phyloP scores from a whole-genome alignment of 2,888 invertebrate genomes.

The Pollenia amentaria region DNA sequence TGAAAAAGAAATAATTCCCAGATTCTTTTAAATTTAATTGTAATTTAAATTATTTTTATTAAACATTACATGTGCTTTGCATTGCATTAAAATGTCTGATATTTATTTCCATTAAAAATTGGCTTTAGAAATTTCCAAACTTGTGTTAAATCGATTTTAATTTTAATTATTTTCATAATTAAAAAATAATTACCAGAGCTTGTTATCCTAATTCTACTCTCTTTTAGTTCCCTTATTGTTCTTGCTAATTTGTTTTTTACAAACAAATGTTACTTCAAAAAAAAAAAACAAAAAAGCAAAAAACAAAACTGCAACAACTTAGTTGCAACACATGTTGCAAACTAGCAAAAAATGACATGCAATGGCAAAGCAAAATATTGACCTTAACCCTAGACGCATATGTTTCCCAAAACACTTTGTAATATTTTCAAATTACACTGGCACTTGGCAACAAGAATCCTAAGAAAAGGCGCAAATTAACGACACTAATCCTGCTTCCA shows the following conservation, averaged over 20 bases:
- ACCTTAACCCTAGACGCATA: slow-evolving; percentile 50
- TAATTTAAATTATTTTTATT: too few species aligned
- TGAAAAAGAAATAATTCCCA: too few species aligned
- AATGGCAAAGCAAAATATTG: slow-evolving; percentile 25
- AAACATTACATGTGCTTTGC: too few species aligned
- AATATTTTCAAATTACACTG: slow-evolving; percentile 32
- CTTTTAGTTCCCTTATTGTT: background rate
- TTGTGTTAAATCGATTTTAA: too few species aligned
- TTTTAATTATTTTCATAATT: too few species aligned
- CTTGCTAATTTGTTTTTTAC: slow-evolving; percentile 10
- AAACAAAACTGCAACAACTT: slow-evolving; percentile 20
- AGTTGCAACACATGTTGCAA: slow-evolving; percentile 63
- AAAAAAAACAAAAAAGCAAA: slow-evolving; percentile 1
- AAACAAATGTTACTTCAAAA: slow-evolving; percentile 41
- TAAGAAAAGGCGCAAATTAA: slow-evolving; percentile 33
- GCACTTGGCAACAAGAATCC: background rate
- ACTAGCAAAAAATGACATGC: slow-evolving; percentile 42
- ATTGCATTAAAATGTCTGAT: too few species aligned
- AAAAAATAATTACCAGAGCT: too few species aligned
- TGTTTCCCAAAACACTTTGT: slow-evolving; percentile 37
- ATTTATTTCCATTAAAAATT: too few species aligned
- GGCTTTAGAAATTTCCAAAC: too few species aligned
- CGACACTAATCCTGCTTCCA: slow-evolving; percentile 35
- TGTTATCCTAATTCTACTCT: background rate
- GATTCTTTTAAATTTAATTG: too few species aligned